phyloP scores from a whole-genome alignment of 2,888 invertebrate genomes.

The Steinernema carpocapsae region DNA sequence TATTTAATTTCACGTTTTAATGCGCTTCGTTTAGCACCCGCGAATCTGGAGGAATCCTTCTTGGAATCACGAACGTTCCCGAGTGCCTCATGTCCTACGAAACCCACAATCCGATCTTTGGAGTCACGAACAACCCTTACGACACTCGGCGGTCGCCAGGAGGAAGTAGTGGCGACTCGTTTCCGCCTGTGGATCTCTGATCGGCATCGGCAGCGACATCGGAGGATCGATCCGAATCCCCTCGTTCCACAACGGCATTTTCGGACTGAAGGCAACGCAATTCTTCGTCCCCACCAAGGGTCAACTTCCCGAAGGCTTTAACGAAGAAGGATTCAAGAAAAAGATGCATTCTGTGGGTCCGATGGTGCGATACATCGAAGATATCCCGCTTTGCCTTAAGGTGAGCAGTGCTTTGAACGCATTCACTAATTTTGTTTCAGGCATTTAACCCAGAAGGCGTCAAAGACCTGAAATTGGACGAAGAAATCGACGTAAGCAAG shows the following conservation, averaged over 20 bases:
- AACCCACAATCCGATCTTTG: conserved; percentile 80
- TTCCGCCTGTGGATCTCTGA: conserved; percentile 80
- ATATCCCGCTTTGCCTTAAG: not conserved
- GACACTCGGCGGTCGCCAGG: conserved; percentile 78
- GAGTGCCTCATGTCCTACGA: conserved; percentile 83
- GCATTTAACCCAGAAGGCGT: conserved; percentile 3
- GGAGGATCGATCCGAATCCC: conserved; percentile 93
- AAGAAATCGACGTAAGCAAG: conserved; percentile 43
- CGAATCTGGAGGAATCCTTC: conserved; percentile 70
- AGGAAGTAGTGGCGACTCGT: conserved; percentile 87
- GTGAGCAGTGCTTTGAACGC: too few species aligned
- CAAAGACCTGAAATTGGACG: conserved; percentile 18
- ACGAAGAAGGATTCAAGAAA: not conserved
- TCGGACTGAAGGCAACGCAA: not conserved
- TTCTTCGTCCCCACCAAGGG: not conserved
- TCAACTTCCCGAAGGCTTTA: conserved; percentile 10
- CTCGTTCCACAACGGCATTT: conserved; percentile 62
- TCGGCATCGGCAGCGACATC: conserved; percentile 78
- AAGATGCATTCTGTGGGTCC: not conserved
- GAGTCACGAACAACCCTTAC: conserved; percentile 83
- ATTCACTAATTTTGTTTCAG: conserved; percentile 3
- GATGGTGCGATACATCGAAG: not conserved
- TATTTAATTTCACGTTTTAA: not conserved
- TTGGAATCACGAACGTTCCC: conserved; percentile 81
- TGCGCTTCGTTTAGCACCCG: not conserved